These are phyloP conservation scores for Argyresthia albistria DNA, from an alignment of 2,888 invertebrate species.

Conservation along the genomic window DNA sequence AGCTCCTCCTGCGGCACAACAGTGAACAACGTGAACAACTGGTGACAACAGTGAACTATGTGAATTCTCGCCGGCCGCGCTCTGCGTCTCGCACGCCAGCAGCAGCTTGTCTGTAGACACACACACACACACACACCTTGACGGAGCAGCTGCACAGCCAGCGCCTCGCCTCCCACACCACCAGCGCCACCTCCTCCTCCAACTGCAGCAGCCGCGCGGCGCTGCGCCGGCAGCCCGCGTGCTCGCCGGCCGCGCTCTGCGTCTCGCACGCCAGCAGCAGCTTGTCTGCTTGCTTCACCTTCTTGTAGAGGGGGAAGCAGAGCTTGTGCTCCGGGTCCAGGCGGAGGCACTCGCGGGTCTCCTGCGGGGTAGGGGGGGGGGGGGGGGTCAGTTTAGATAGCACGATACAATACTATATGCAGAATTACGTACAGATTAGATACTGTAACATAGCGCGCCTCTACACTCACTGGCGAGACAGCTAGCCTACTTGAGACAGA, in stretches of 20 bases:
- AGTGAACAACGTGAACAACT: too few relatives aligned
- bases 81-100: constrained; percentile 71
- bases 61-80: not conserved
- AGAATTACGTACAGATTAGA: not conserved
- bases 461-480: too few relatives aligned
- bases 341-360: constrained; percentile 96
- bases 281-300: constrained; percentile 93
- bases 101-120: constrained; percentile 80
- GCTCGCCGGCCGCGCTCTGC: constrained; percentile 74
- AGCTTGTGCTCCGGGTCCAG: constrained; percentile 97
- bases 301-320: constrained; percentile 97
- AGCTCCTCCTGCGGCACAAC: constrained; percentile 82
- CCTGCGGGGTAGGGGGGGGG: constrained; percentile 39
- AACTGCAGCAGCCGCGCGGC: constrained; percentile 77
- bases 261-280: constrained; percentile 77
- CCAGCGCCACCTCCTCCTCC: constrained; percentile 80
- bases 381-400: not conserved
- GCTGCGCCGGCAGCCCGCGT: constrained; percentile 76
- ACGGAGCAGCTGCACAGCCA: constrained; percentile 86
- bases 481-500: too few relatives aligned
- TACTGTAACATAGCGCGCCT: too few relatives aligned
- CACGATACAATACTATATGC: too few relatives aligned
- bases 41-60: too few relatives aligned
- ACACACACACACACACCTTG: constrained; percentile 30
- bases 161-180: constrained; percentile 81